phyloP scores from a whole-genome alignment of 2,113 vertebrate species.

The Bothrops jararaca region DNA sequence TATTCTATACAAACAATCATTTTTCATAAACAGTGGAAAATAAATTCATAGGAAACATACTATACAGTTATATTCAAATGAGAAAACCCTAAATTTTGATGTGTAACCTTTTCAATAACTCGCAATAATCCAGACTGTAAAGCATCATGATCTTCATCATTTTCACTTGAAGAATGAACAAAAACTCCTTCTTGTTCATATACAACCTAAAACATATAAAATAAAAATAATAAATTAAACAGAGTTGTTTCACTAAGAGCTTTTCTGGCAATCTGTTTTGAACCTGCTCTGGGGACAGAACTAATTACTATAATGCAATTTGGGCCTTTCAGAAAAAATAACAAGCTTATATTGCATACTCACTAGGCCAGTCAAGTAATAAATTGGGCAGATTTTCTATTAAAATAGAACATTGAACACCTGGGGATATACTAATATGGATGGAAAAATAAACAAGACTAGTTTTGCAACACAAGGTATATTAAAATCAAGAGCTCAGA shows the following conservation, averaged over 20 bases:
- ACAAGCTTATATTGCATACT: not conserved
- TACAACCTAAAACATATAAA: slow-evolving; percentile 72
- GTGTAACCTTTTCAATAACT: slow-evolving; percentile 87
- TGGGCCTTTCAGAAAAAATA: not conserved
- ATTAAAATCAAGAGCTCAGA: not conserved
- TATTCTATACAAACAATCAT: not conserved
- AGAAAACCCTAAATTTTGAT: not conserved
- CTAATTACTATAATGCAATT: not conserved
- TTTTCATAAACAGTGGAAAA: not conserved
- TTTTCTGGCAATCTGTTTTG: not conserved
- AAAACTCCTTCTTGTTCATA: slow-evolving; percentile 93
- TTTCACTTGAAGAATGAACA: slow-evolving; percentile 83
- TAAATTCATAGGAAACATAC: not conserved
- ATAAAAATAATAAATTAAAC: not conserved
- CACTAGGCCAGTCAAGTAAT: not conserved
- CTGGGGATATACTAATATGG: not conserved
- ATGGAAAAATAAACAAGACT: not conserved
- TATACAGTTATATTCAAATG: not conserved
- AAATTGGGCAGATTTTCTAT: not conserved
- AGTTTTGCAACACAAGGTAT: not conserved
- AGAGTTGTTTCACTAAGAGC: not conserved
- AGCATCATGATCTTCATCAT: slow-evolving; percentile 81
- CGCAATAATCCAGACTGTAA: slow-evolving; percentile 84
- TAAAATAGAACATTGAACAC: not conserved
- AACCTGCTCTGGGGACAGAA: not conserved